phyloP scores from a whole-genome alignment of 2,113 vertebrate genomes.

The Lanius ludovicianus region DNA sequence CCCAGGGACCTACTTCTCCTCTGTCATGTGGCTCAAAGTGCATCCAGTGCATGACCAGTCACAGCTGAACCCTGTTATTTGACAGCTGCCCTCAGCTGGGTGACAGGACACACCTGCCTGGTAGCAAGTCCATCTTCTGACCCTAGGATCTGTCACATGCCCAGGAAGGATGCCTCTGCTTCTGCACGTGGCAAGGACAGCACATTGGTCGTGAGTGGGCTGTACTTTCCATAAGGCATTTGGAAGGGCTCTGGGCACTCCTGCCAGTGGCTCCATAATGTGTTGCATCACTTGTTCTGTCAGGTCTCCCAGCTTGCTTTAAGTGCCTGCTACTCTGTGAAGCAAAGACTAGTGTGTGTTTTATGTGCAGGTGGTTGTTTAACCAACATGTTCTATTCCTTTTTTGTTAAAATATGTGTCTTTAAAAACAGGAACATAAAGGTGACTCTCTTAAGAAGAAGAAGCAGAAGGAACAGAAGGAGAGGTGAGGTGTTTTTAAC shows the following conservation, averaged over 20 bases:
- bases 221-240: not conserved
- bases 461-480: conserved; percentile 74
- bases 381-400: not conserved
- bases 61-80: not conserved
- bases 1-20: not conserved
- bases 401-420: not conserved
- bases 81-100: not conserved
- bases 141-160: not conserved
- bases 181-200: not conserved
- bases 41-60: not conserved
- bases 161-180: not conserved
- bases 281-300: not conserved
- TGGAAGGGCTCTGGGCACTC: not conserved
- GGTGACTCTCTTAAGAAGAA: conserved; percentile 76
- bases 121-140: not conserved
- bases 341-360: fast-evolving
- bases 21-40: not conserved
- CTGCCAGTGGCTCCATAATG: fast-evolving
- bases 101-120: not conserved
- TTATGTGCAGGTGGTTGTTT: not conserved
- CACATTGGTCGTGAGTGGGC: fast-evolving
- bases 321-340: not conserved
- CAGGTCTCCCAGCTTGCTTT: not conserved
- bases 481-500: conserved; percentile 70
- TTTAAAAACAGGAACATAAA: conserved; percentile 62